phyloP scores from a whole-genome alignment of 2,113 vertebrate genomes.

The Lynx canadensis region DNA sequence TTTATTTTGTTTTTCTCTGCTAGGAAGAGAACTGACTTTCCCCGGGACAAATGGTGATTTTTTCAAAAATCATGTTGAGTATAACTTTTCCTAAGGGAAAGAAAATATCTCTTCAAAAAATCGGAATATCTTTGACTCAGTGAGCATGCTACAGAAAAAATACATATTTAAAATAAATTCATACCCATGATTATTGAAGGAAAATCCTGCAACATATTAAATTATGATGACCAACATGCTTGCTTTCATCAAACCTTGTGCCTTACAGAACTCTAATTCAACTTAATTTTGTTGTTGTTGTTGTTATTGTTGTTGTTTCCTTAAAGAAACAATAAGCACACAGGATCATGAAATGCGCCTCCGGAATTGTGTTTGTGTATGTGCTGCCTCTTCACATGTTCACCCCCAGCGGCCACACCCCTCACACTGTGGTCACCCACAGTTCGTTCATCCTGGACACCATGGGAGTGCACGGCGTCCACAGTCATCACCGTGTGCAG shows the following conservation, averaged over 20 bases:
- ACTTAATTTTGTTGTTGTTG: background rate
- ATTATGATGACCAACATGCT: background rate
- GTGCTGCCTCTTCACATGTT: slow-evolving; percentile 35
- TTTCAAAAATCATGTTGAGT: background rate
- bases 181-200: background rate
- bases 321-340: background rate
- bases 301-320: no score
- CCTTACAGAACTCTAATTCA: background rate
- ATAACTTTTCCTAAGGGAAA: background rate
- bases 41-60: background rate
- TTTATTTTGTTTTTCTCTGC: background rate
- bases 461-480: slow-evolving; percentile 55
- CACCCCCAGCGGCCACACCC: slow-evolving; percentile 29
- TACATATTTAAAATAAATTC: slow-evolving; percentile 19
- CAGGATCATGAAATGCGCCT: background rate
- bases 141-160: background rate
- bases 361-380: rapidly evolving
- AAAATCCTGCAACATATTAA: background rate
- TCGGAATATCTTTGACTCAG: background rate
- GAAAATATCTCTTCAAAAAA: background rate
- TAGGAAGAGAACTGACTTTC: slow-evolving; percentile 26
- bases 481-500: slow-evolving; percentile 54
- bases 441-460: slow-evolving; percentile 70
- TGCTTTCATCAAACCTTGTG: background rate
- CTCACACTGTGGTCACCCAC: slow-evolving; percentile 29